These are phyloP conservation scores for Stegodyphus dumicola DNA, from an alignment of 1,140 invertebrate genomes.

Conservation along the genomic window DNA sequence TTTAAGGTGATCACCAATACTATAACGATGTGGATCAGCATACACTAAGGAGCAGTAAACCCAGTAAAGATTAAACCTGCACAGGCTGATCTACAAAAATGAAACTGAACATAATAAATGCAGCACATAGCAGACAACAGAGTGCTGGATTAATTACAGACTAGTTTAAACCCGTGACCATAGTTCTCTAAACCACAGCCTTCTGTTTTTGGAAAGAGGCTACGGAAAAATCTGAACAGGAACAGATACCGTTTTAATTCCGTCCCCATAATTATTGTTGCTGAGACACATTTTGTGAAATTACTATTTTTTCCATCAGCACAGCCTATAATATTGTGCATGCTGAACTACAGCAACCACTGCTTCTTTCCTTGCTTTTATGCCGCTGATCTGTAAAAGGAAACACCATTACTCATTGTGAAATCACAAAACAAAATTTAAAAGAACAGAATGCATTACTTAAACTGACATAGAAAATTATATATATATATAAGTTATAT, in stretches of 20 bases:
- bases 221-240: conserved; percentile 21
- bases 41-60: not conserved
- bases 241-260: conserved; percentile 38
- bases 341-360: conserved; percentile 52
- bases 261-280: conserved; percentile 36
- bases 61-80: not conserved
- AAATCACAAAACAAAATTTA: too few relatives aligned
- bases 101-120: conserved; percentile 19
- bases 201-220: conserved; percentile 16
- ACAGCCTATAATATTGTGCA: conserved; percentile 59
- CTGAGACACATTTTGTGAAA: conserved; percentile 37
- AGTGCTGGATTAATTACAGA: conserved; percentile 42
- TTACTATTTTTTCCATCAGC: conserved; percentile 29
- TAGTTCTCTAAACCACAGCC: conserved; percentile 28
- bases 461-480: too few relatives aligned
- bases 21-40: not conserved
- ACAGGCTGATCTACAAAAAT: not conserved
- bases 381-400: conserved; percentile 53
- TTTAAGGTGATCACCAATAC: not conserved
- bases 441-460: too few relatives aligned
- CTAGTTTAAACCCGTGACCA: conserved; percentile 53
- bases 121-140: conserved; percentile 24
- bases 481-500: too few relatives aligned
- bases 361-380: conserved; percentile 59
- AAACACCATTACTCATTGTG: too few relatives aligned